Conservation (phyloP, 2,113 vertebrate genomes). For the Nannospalax galili region DNA sequence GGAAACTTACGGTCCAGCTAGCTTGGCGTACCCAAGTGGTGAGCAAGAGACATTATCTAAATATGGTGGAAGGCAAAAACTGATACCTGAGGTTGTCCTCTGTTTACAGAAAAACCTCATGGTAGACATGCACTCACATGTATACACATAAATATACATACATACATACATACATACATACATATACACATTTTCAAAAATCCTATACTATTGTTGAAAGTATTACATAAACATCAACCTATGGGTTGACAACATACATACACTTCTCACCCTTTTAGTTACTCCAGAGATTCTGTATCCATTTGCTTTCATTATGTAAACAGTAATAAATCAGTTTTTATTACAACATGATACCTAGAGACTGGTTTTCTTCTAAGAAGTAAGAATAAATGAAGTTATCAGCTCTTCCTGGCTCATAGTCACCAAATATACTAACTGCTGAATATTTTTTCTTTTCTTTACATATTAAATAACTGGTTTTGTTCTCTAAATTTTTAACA, state of each 20-base stretch:
- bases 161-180: too few relatives aligned
- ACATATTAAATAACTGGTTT: background rate
- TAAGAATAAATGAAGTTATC: background rate
- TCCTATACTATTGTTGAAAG: background rate
- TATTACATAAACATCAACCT: background rate
- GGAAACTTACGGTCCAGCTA: too few relatives aligned
- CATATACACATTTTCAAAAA: background rate
- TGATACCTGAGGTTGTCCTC: too few relatives aligned
- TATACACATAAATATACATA: too few relatives aligned
- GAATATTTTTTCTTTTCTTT: conserved; percentile 5
- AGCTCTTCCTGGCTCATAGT: background rate
- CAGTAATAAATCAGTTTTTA: background rate
- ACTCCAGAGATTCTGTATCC: background rate
- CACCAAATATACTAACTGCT: background rate
- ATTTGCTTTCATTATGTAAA: background rate
- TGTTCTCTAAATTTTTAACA: background rate
- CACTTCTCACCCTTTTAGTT: background rate
- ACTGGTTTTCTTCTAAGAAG: background rate
- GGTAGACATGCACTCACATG: too few relatives aligned
- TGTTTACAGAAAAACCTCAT: too few relatives aligned
- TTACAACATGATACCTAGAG: background rate
- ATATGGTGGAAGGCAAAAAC: too few relatives aligned
- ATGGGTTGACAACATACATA: background rate
- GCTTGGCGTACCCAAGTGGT: too few relatives aligned
- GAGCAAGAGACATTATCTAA: too few relatives aligned